Base-by-base conservation (phyloP, 2,888 invertebrate genomes). In the Melinopterus prodromus region DNA sequence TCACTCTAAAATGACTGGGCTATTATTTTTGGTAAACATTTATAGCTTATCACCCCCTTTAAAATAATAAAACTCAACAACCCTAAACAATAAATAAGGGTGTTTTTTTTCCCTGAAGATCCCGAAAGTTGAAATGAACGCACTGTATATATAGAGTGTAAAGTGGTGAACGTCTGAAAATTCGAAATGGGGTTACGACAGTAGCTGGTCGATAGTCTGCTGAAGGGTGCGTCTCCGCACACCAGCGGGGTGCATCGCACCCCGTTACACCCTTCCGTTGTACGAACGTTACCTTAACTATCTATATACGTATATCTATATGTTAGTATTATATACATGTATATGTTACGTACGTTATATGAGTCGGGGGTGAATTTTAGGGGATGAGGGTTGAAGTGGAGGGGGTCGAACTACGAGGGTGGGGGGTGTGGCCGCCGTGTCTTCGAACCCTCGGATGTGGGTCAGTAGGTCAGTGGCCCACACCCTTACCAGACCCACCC, bases 391-490 rank as follows among this genome's bases (percentile, higher is more conserved):
- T 77, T n/a, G 77, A 79, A 77, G 83, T 84, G 74, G 26, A n/a
- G 35, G 71, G 71, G 71, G 71, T 16, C 35, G 74, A 37, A 35
- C 37, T 74, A 12, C 36, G 74, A 35, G 35, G 74, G 74, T 12
- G 37, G n/a, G 16, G 71, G 82, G 80, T 83, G 83, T 83, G 82
- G 83, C 81, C 81, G 81, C 83, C 83, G 85, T 86, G 86, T 86
- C 86, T 86, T 85, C 86, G 86, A 83, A 86, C 86, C 82, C 82
- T 53, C 71, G 81, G 82, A 87, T 85, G 77, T 86, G 85, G 87
- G 87, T 87, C 86, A 86, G 82, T 86, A 83, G 86, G 84, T 81
- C 86, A 84, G 83, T 79, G 79, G 80, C 79, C 79, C 82, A 53
- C 53, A 53, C 53, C 53, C 53, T 53, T 74, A 38, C 53, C 71